Evolutionary conservation across 92 coral and sea anemone genomes (phyloP).

Genomic region (Epizoanthus stellaris): DNA sequence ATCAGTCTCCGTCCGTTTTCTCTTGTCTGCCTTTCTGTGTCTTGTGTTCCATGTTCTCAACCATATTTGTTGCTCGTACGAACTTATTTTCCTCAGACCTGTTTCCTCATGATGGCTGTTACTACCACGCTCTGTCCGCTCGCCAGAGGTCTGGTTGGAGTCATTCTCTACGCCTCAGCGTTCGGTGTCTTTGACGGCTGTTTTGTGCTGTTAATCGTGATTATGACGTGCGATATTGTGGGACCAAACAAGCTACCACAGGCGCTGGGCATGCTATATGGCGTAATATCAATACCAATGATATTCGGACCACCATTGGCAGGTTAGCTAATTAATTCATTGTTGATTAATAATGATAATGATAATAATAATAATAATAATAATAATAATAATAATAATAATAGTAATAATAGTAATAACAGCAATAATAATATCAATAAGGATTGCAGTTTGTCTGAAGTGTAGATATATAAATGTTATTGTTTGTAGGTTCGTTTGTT

Average conservation of each 20-base stretch:
- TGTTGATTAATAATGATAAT: background rate
- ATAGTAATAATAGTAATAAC: too few relatives aligned
- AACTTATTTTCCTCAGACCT: conserved; percentile 47
- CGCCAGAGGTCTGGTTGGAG: conserved; percentile 76
- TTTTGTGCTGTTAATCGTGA: conserved; percentile 85
- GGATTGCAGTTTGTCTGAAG: too few relatives aligned
- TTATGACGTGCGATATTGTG: conserved; percentile 84
- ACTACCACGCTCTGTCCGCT: conserved; percentile 87
- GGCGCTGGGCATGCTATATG: conserved; percentile 87
- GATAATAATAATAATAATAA: too few relatives aligned
- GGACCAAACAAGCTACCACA: conserved; percentile 73
- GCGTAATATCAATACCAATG: conserved; percentile 85
- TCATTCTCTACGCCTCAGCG: conserved; percentile 76
- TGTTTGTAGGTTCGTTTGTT: background rate
- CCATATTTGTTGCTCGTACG: too few relatives aligned
- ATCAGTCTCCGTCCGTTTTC: too few relatives aligned
- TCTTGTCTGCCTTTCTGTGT: too few relatives aligned
- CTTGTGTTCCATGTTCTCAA: too few relatives aligned
- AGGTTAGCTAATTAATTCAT: conserved; percentile 52
- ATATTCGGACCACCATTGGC: conserved; percentile 94
- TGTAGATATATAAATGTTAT: too few relatives aligned
- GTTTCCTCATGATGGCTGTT: conserved; percentile 89
- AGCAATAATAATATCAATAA: too few relatives aligned
- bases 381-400: too few relatives aligned
- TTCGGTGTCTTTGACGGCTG: conserved; percentile 94